A percentile compares a stretch with the other conserved stretches of the same genome.
phyloP scores from a whole-genome alignment of 2,888 invertebrate genomes.

The Teleogryllus oceanicus region DNA sequence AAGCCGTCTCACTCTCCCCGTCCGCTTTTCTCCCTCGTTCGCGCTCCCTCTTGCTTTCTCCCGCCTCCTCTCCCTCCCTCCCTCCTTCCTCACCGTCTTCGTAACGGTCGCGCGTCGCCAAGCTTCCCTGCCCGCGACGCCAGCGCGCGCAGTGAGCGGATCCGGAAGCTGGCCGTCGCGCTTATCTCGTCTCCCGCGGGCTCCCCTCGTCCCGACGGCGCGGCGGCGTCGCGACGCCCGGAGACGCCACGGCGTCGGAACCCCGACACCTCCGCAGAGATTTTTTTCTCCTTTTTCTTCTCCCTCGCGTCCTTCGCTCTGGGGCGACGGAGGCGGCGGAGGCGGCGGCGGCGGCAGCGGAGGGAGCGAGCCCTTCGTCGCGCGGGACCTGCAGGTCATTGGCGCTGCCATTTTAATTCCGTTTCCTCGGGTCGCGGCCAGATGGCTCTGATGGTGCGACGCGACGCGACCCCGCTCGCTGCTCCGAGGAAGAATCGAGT shows the following conservation, averaged over 20 bases:
- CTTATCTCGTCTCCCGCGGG: slow-evolving; percentile 21
- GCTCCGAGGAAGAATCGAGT: not conserved
- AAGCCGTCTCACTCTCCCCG: not conserved
- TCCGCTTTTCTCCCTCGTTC: slow-evolving; percentile 20
- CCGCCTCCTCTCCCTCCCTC: slow-evolving; percentile 23
- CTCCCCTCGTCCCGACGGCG: not conserved
- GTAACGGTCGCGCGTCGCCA: not conserved
- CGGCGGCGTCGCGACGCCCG: not conserved
- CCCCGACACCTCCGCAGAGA: slow-evolving; percentile 21
- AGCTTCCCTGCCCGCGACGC: slow-evolving; percentile 20
- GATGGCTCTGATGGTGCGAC: not conserved
- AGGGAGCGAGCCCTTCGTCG: no score
- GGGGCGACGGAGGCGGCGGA: no score
- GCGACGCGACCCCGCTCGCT: not conserved
- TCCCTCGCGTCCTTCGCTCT: no score
- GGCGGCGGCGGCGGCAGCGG: no score
- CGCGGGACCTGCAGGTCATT: no score
- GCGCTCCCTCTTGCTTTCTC: slow-evolving; percentile 3
- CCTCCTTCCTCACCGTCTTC: slow-evolving; percentile 21
- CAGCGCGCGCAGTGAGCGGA: slow-evolving; percentile 27
- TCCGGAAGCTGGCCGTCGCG: slow-evolving; percentile 33
- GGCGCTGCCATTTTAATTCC: not conserved
- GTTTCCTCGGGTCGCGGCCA: slow-evolving; percentile 6
- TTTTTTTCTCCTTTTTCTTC: not conserved
- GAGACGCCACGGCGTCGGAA: not conserved